Evolutionary conservation across 2,797 vertebrate species (phyloP), one percentile per base, ranked within the genome.

Genomic region (Sebastes hopkinsi): DNA sequence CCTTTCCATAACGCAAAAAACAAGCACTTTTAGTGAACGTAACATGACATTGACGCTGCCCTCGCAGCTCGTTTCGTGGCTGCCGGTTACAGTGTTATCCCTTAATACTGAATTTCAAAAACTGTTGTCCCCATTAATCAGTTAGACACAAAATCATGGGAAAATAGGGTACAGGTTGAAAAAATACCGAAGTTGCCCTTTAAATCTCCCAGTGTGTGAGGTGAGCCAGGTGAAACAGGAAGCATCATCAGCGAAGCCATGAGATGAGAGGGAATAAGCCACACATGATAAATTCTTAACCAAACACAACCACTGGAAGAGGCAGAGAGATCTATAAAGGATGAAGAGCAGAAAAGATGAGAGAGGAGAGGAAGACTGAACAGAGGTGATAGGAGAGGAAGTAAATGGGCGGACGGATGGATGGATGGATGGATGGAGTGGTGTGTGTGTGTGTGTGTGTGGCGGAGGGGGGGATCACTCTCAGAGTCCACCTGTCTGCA

Each of bases 401-500:
- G 76, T 84, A 80, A 72, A 91, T n/a, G 60, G 59, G 23, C 55
- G 75, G 72, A 56, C 27, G 55, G 75, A 80, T 36, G 61, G 66
- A 27, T 12, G 13, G 36, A 38, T 36, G 36, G 36, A 67, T 46
- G 32, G 67, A 58, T 75, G 67, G 58, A 68, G 25, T 61, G 68
- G 81, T 60, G 64, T 46, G 58, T 60, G 52, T 18, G n/a, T 27
- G 36, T 50, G 22, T 38, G 61, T 13, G 12, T 36, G 34, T 29
- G 9, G n/a, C n/a, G n/a, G n/a, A n/a, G n/a, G n/a, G n/a, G n/a
- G 36, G 36, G 36, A 20, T 50, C 52, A 77, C 71, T 82, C 85
- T 87, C 76, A 38, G 54, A 88, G 84, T 86, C 82, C 87, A 92
- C 88, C 92, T 94, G 94, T 93, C 90, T 86, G 81, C 77, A 81